A percentile compares a stretch with the other conserved stretches of the same genome.
Conservation (phyloP, 2,113 vertebrate genomes). For the Synodontis membranacea region DNA sequence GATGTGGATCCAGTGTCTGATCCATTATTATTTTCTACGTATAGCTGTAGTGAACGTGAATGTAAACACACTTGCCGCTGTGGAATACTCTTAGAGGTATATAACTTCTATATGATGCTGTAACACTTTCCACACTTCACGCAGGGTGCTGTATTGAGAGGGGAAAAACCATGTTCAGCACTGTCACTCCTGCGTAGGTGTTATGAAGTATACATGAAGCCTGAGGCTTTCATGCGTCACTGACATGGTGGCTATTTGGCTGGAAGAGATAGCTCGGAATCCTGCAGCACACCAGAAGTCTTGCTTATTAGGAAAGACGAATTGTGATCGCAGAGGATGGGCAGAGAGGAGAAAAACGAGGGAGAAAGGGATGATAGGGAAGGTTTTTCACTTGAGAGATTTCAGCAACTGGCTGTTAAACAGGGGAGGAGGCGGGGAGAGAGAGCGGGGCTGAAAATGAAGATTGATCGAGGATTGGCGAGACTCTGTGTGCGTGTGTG, state of each 20-base stretch:
- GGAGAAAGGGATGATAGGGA: conserved; percentile 30
- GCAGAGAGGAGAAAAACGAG: conserved; percentile 17
- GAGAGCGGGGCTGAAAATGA: conserved; percentile 58
- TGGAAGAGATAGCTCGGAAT: conserved; percentile 18
- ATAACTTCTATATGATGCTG: not conserved
- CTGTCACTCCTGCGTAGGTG: not conserved
- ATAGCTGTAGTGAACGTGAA: not conserved
- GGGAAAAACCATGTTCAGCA: not conserved
- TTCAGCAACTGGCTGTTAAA: conserved; percentile 43
- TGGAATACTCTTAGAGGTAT: not conserved
- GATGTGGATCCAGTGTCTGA: not conserved
- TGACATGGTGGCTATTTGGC: conserved; percentile 28
- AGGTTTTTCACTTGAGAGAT: conserved; percentile 47
- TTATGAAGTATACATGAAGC: conserved; percentile 8
- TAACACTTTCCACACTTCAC: not conserved
- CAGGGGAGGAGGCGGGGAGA: conserved; percentile 29
- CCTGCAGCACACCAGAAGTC: conserved; percentile 25
- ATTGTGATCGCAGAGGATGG: conserved; percentile 33
- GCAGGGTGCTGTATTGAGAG: not conserved
- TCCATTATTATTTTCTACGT: not conserved
- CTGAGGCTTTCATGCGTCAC: conserved; percentile 2
- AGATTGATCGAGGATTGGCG: conserved; percentile 62
- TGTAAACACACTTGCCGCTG: not conserved
- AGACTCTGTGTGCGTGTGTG: conserved; percentile 21
- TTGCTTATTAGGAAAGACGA: conserved; percentile 48